Conservation (phyloP, 2,113 vertebrate genomes). For the Cyphomyrus discorhynchus region DNA sequence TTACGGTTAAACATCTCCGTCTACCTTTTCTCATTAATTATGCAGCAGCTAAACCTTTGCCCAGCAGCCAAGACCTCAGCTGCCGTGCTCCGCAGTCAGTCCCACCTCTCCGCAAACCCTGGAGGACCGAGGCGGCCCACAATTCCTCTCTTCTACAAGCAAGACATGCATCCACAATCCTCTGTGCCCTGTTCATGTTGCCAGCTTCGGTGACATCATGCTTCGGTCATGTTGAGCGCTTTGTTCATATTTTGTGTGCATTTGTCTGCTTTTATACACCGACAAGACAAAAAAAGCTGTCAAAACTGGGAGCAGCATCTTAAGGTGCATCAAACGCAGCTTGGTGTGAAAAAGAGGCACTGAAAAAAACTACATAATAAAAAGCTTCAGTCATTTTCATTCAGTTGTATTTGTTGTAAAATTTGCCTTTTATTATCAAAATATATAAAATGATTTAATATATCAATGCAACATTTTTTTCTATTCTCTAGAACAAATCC, state of each 20-base stretch:
- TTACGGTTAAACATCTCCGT: neutral
- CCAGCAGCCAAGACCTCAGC: neutral
- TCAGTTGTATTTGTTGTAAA: neutral
- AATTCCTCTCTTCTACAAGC: neutral
- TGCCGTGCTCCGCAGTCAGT: neutral
- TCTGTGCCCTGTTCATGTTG: neutral
- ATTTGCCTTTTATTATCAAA: neutral
- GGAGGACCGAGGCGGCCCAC: neutral
- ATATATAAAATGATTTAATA: neutral
- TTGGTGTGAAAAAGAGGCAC: neutral
- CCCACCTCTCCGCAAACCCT: neutral
- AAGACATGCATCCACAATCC: neutral
- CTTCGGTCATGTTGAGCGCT: neutral
- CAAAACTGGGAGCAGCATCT: neutral
- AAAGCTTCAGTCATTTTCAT: neutral
- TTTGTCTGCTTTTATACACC: neutral
- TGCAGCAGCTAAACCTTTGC: neutral
- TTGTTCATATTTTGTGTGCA: neutral
- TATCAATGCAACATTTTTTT: neutral
- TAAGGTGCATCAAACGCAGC: neutral
- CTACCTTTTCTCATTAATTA: conserved; percentile 4
- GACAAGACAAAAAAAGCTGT: neutral
- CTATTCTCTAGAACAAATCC: neutral
- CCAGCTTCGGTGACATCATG: neutral
- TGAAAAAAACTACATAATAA: neutral